Percentiles rank a stretch among this genome's conserved stretches.
These are phyloP conservation scores for Sphinx pinastri DNA, from an alignment of 2,888 invertebrate genomes.

Conservation along the genomic window DNA sequence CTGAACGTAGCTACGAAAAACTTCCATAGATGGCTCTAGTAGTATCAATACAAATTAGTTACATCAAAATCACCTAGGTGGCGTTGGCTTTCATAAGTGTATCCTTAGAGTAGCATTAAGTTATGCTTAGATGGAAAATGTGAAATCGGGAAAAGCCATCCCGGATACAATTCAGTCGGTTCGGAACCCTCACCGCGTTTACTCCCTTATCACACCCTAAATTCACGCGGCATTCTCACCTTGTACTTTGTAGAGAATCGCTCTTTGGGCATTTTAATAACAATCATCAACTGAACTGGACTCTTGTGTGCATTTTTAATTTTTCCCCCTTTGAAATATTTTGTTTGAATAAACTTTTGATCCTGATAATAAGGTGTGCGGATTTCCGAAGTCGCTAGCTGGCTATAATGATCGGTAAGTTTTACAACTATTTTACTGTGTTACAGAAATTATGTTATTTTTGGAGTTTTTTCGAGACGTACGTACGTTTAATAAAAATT, in stretches of 20 bases:
- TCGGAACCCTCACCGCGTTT: constrained; percentile 67
- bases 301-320: not conserved
- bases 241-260: constrained; percentile 9
- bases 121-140: constrained; percentile 54
- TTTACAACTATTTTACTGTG: constrained; percentile 30
- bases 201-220: constrained; percentile 49
- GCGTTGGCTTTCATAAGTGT: constrained; percentile 29
- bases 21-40: constrained; percentile 18
- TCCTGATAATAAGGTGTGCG: constrained; percentile 60
- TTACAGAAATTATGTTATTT: not conserved
- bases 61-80: constrained; percentile 36
- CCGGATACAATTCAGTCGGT: constrained; percentile 75
- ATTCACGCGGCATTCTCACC: constrained; percentile 2
- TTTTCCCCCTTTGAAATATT: constrained; percentile 9
- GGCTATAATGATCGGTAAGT: constrained; percentile 80
- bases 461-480: not conserved
- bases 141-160: constrained; percentile 69
- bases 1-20: not conserved
- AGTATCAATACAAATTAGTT: not conserved
- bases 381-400: constrained; percentile 59
- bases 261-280: not conserved
- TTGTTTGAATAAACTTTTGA: constrained; percentile 63
- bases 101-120: constrained; percentile 42
- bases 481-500: not conserved
- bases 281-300: not conserved